Evolutionary conservation across 2,888 invertebrate species (phyloP).

Genomic region (Timema podura): DNA sequence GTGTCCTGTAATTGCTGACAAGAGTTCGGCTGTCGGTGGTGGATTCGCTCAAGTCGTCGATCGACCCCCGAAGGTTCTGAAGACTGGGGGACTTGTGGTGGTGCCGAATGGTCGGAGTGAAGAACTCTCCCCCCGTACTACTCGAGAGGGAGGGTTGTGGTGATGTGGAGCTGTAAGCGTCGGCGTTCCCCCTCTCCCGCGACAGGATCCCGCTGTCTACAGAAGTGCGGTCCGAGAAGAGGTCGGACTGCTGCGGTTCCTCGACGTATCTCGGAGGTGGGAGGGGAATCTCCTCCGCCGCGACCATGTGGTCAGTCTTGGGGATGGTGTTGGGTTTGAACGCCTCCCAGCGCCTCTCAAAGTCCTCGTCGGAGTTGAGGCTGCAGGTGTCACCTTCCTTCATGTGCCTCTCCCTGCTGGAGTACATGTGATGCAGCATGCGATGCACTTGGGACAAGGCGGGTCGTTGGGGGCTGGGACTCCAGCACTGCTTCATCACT

Average conservation of each 20-base stretch:
- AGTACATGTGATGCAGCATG: conserved; percentile 48
- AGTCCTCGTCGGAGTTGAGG: conserved; percentile 50
- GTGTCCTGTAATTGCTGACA: conserved; percentile 11
- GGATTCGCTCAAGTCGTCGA: conserved; percentile 52
- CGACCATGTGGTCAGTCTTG: conserved; percentile 47
- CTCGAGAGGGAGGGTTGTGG: conserved; percentile 37
- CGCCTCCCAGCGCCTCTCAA: conserved; percentile 70
- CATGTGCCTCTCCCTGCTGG: conserved; percentile 35
- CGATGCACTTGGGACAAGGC: conserved; percentile 50
- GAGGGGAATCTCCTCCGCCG: neutral
- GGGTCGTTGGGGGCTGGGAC: conserved; percentile 47
- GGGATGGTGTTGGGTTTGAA: conserved; percentile 61
- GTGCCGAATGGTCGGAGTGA: conserved; percentile 29
- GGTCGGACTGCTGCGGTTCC: neutral
- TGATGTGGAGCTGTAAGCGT: conserved; percentile 31
- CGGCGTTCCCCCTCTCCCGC: neutral
- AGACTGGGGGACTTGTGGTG: conserved; percentile 41
- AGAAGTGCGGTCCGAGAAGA: neutral
- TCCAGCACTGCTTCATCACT: conserved; percentile 71
- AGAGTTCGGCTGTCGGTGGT: conserved; percentile 7
- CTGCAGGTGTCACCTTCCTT: conserved; percentile 31
- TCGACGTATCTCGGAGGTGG: neutral
- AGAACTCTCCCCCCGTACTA: conserved; percentile 36
- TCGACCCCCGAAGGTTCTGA: conserved; percentile 64
- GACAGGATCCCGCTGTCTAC: conserved; percentile 1